Evolutionary conservation across 2,888 invertebrate genomes (phyloP).

Genomic region (Cetonia aurata): DNA sequence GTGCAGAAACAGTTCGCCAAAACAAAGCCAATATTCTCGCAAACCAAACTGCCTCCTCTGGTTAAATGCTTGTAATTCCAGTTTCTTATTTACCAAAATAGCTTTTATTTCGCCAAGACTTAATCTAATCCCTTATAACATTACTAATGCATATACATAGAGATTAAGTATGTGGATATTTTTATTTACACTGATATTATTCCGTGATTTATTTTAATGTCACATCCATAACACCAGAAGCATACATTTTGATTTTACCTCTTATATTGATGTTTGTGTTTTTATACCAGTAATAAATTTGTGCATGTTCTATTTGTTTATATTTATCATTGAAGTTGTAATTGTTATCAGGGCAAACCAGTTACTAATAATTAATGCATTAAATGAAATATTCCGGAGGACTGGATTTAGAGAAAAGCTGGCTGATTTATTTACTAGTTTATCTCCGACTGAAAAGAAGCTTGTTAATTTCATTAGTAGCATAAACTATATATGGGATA

Average conservation of each 20-base stretch:
- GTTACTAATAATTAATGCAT: conserved; percentile 2
- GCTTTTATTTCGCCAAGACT: conserved; percentile 41
- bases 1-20: conserved; percentile 91
- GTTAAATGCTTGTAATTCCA: conserved; percentile 64
- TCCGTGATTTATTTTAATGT: conserved; percentile 9
- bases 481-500: conserved; percentile 26
- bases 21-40: conserved; percentile 83
- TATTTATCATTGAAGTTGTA: conserved; percentile 6
- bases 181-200: conserved; percentile 25
- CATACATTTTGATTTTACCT: conserved; percentile 30
- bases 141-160: conserved; percentile 23
- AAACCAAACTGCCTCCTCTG: conserved; percentile 76
- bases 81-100: conserved; percentile 43
- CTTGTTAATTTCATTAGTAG: conserved; percentile 36
- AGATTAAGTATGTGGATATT: conserved; percentile 33
- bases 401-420: background rate
- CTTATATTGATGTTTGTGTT: conserved; percentile 29
- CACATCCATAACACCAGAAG: conserved; percentile 9
- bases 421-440: conserved; percentile 23
- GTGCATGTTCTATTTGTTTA: conserved; percentile 14
- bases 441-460: conserved; percentile 15
- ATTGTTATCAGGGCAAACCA: conserved; percentile 20
- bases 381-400: background rate
- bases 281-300: conserved; percentile 28
- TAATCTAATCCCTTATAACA: conserved; percentile 32